These are phyloP conservation scores for Sigmodon hispidus DNA, from an alignment of 2,113 vertebrate genomes.

Conservation along the genomic window DNA sequence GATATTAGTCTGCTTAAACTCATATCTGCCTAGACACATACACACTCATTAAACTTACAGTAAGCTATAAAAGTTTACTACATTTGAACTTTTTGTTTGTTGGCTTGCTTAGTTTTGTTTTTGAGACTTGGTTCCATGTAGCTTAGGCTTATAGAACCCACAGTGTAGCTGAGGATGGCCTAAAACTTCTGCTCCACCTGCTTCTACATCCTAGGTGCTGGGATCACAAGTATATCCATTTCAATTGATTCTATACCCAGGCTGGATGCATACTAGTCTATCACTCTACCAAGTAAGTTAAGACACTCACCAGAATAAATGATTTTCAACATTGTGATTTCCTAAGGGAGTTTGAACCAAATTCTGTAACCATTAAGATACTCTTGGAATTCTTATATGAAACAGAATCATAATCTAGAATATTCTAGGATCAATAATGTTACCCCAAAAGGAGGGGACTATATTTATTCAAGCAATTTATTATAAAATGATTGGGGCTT, in stretches of 20 bases:
- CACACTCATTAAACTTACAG: neutral
- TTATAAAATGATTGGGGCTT: neutral
- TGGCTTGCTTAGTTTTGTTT: neutral
- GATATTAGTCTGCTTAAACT: too few species aligned
- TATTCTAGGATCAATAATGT: neutral
- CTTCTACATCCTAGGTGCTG: too few species aligned
- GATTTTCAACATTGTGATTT: neutral
- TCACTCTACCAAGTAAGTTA: neutral
- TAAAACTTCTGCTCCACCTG: neutral
- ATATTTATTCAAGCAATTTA: neutral
- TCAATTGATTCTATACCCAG: neutral
- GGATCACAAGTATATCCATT: neutral
- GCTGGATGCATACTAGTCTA: too few species aligned
- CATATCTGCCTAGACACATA: too few species aligned
- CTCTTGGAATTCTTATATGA: neutral
- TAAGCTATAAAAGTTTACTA: neutral
- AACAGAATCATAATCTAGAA: neutral
- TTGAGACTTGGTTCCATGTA: neutral
- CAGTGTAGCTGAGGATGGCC: neutral
- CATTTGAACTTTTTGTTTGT: neutral
- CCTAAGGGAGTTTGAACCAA: neutral
- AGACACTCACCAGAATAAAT: neutral
- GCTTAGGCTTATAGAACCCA: neutral
- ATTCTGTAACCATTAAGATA: neutral
- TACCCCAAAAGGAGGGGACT: neutral